These are phyloP conservation scores for Chaitophorus viminalis DNA, from an alignment of 2,888 invertebrate genomes.

Conservation along the genomic window DNA sequence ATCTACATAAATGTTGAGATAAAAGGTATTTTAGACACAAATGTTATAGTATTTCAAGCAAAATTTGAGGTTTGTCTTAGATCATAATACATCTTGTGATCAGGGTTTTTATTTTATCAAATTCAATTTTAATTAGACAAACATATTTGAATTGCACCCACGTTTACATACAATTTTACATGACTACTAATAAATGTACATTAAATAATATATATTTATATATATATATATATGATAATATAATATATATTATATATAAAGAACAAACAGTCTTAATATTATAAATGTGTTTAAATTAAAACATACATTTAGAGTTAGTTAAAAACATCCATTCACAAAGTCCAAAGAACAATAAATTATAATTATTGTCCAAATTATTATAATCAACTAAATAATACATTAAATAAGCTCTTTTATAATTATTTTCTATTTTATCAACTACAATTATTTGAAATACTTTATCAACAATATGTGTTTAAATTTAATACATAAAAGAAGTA, in stretches of 20 bases:
- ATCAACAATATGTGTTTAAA: conserved; percentile 13
- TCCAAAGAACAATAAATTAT: not conserved
- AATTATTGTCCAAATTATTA: not conserved
- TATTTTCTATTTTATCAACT: not conserved
- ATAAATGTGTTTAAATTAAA: conserved; percentile 34
- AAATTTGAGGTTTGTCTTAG: not conserved
- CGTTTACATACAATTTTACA: conserved; percentile 41
- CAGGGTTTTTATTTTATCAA: not conserved
- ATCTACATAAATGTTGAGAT: not conserved
- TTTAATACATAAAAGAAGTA: conserved; percentile 44
- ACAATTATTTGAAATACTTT: conserved; percentile 10
- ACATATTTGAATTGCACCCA: conserved; percentile 40
- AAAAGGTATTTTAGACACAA: not conserved
- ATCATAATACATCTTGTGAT: not conserved
- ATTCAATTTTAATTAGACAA: not conserved
- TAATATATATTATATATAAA: conserved; percentile 18
- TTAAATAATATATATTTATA: conserved; percentile 11
- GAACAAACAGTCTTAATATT: conserved; percentile 57
- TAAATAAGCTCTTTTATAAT: not conserved
- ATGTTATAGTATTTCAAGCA: not conserved
- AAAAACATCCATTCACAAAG: conserved; percentile 5
- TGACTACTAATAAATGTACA: conserved; percentile 46
- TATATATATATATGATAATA: not conserved
- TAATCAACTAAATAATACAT: conserved; percentile 7
- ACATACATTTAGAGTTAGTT: conserved; percentile 44